Evolutionary conservation across 2,888 invertebrate species (phyloP).

Genomic region (Cenopis cana): DNA sequence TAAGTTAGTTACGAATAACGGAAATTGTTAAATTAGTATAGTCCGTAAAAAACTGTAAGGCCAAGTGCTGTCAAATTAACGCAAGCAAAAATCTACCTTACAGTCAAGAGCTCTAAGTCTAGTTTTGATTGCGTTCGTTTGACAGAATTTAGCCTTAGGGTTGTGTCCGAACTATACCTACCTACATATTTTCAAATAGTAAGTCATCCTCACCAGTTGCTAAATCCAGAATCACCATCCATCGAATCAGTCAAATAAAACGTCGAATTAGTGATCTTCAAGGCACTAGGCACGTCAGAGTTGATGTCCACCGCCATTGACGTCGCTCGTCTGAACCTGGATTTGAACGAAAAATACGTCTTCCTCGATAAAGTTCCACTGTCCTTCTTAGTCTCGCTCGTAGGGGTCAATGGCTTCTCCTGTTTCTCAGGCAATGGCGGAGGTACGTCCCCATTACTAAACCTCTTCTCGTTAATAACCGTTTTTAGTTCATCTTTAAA

Average conservation of each 20-base stretch:
- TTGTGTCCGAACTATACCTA: too few species aligned
- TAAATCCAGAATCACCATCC: constrained; percentile 87
- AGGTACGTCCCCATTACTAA: constrained; percentile 67
- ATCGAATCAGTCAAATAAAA: constrained; percentile 89
- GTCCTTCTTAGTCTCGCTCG: constrained; percentile 71
- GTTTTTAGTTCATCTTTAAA: constrained; percentile 77
- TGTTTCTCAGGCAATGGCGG: constrained; percentile 72
- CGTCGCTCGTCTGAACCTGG: constrained; percentile 86
- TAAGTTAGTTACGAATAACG: too few species aligned
- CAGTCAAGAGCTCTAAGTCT: too few species aligned
- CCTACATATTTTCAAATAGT: background rate
- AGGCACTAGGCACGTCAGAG: constrained; percentile 79
- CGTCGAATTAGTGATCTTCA: constrained; percentile 87
- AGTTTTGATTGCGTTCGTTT: too few species aligned
- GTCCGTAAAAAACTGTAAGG: too few species aligned
- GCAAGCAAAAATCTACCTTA: too few species aligned
- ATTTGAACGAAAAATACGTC: constrained; percentile 85
- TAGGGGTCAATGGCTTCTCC: constrained; percentile 73
- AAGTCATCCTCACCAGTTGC: constrained; percentile 73
- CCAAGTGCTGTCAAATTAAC: too few species aligned
- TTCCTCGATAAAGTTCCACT: constrained; percentile 75
- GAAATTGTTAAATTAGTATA: too few species aligned
- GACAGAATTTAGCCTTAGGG: too few species aligned
- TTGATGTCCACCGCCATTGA: constrained; percentile 84
- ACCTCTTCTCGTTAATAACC: constrained; percentile 69